phyloP scores from a whole-genome alignment of 2,797 vertebrate genomes.

The Myripristis jacobus region DNA sequence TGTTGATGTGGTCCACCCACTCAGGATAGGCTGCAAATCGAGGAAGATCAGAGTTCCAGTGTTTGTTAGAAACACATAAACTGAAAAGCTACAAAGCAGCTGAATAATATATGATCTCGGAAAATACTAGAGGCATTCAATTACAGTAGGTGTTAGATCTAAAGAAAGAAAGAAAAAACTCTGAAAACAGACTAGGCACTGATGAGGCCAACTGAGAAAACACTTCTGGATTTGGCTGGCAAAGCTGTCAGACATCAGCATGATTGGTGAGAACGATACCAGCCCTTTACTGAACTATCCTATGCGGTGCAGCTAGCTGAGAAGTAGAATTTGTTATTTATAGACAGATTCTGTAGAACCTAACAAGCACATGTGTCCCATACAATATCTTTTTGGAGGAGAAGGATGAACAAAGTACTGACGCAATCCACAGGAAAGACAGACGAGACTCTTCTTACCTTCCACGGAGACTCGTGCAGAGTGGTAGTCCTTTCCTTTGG shows the following conservation, averaged over 20 bases:
- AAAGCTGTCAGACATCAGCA: not conserved
- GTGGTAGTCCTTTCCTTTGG: slow-evolving; percentile 92
- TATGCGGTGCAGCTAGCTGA: not conserved
- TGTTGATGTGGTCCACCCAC: slow-evolving; percentile 93
- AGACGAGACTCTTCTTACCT: slow-evolving; percentile 78
- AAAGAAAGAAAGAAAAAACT: slow-evolving; percentile 19
- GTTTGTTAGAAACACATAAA: not conserved
- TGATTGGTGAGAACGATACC: not conserved
- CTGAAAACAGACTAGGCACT: not conserved
- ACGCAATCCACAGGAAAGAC: not conserved
- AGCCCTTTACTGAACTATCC: not conserved
- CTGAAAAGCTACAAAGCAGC: slow-evolving; percentile 15
- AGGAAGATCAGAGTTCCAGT: slow-evolving; percentile 16
- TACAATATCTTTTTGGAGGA: not conserved
- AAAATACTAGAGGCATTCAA: slow-evolving; percentile 4
- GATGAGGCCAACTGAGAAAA: slow-evolving; percentile 10
- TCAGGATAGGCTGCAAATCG: slow-evolving; percentile 88
- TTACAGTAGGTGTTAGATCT: slow-evolving; percentile 6
- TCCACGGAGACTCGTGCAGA: slow-evolving; percentile 89
- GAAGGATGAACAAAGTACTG: not conserved
- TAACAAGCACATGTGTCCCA: not conserved
- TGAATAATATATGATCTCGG: slow-evolving; percentile 17
- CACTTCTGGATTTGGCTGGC: not conserved
- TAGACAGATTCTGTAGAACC: not conserved
- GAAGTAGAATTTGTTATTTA: not conserved